These are phyloP conservation scores for Pelobates fuscus DNA, from an alignment of 2,113 vertebrate species.

Conservation along the genomic window DNA sequence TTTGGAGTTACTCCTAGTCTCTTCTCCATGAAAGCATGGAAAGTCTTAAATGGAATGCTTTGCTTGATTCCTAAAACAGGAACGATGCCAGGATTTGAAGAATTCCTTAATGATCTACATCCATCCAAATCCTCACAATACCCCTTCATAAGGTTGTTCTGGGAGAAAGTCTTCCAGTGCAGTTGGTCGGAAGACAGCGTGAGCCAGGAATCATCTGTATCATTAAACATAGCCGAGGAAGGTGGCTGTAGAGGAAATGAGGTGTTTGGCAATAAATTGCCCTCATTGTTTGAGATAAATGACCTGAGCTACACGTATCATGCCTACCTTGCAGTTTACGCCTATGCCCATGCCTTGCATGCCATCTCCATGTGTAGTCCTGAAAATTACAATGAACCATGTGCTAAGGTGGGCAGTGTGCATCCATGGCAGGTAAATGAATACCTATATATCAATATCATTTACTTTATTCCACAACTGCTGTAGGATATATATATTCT, in stretches of 20 bases:
- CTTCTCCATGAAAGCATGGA: constrained; percentile 36
- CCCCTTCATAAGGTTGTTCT: constrained; percentile 14
- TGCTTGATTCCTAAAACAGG: constrained; percentile 22
- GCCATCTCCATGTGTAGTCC: neutral
- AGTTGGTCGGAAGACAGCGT: neutral
- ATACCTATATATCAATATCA: no score
- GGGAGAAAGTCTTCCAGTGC: constrained; percentile 24
- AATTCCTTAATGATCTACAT: neutral
- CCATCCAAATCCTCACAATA: neutral
- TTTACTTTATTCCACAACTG: no score
- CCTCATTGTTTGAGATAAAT: constrained; percentile 26
- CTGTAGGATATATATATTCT: no score
- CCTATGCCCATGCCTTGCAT: constrained; percentile 19
- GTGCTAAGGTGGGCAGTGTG: neutral
- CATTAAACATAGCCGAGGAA: neutral
- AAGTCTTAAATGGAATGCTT: constrained; percentile 28
- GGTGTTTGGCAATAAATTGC: neutral
- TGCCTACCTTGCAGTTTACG: constrained; percentile 30
- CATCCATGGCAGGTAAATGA: constrained; percentile 29
- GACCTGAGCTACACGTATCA: constrained; percentile 33
- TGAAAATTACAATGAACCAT: neutral
- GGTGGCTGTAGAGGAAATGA: neutral
- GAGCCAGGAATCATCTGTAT: neutral
- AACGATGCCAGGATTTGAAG: constrained; percentile 24
- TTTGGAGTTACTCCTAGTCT: constrained; percentile 9